phyloP scores from a whole-genome alignment of 2,113 vertebrate species.

The Platichthys stellatus region DNA sequence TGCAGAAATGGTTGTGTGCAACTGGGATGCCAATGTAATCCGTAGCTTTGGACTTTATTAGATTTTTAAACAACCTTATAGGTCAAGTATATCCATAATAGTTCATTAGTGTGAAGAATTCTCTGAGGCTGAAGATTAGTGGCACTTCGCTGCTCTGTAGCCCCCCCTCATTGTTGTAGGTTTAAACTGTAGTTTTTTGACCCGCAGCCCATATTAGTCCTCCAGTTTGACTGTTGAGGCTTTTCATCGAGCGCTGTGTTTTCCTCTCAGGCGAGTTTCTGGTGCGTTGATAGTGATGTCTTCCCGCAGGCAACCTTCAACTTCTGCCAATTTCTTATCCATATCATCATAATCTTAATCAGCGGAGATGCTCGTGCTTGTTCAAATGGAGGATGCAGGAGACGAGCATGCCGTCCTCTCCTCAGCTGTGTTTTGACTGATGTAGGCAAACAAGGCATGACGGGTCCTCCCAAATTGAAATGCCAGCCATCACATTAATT shows the following conservation, averaged over 20 bases:
- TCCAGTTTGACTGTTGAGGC: constrained; percentile 5
- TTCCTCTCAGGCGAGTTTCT: constrained; percentile 2
- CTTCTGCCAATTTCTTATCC: constrained; percentile 1
- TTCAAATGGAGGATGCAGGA: neutral
- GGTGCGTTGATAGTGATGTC: neutral
- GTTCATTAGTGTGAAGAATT: constrained; percentile 35
- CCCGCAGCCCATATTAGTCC: neutral
- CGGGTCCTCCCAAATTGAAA: constrained; percentile 65
- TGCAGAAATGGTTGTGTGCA: too few relatives aligned
- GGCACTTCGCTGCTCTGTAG: constrained; percentile 11
- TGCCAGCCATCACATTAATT: constrained; percentile 70
- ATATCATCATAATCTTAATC: constrained; percentile 20
- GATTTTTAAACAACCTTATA: neutral
- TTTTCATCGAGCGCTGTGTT: constrained; percentile 9
- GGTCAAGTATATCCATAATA: neutral
- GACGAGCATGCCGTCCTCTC: constrained; percentile 4
- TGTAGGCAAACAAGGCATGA: constrained; percentile 51
- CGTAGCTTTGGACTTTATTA: neutral
- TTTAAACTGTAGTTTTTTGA: constrained; percentile 38
- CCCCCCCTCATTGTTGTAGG: constrained; percentile 2
- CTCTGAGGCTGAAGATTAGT: constrained; percentile 28
- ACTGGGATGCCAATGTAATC: too few relatives aligned
- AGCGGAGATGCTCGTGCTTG: neutral
- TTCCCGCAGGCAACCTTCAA: constrained; percentile 19
- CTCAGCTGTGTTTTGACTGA: constrained; percentile 43